phyloP scores from a whole-genome alignment of 2,888 invertebrate genomes.

The Dolichomitus sp. region DNA sequence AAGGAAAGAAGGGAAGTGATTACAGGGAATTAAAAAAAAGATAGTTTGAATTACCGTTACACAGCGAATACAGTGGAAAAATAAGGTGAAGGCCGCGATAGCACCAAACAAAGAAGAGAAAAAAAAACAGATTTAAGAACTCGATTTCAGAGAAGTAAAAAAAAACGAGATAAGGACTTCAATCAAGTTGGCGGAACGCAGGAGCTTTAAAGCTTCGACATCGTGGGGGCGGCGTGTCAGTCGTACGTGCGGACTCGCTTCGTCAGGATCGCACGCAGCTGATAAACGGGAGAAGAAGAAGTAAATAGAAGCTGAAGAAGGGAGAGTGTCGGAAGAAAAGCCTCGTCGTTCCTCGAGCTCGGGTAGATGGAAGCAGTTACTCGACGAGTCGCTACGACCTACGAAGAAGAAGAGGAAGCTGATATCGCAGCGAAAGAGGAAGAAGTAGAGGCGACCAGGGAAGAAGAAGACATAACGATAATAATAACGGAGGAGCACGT shows the following conservation, averaged over 20 bases:
- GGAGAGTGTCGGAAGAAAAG: conserved; percentile 9
- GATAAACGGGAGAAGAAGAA: not conserved
- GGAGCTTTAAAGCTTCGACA: conserved; percentile 50
- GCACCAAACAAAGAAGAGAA: not conserved
- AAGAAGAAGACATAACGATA: conserved; percentile 27
- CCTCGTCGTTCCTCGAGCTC: conserved; percentile 37
- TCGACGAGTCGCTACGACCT: conserved; percentile 37
- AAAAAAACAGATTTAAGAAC: not conserved
- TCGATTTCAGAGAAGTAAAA: not conserved
- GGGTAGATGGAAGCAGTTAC: conserved; percentile 63
- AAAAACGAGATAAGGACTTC: conserved; percentile 1
- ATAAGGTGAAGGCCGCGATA: not conserved
- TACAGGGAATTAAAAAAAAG: no score
- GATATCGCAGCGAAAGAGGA: not conserved
- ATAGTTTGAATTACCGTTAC: no score
- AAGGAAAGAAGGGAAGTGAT: no score
- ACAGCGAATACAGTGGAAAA: no score
- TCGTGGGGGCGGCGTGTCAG: conserved; percentile 21
- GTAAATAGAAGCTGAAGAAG: conserved; percentile 11
- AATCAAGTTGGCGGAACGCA: conserved; percentile 1
- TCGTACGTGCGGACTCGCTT: conserved; percentile 34
- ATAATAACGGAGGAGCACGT: conserved; percentile 36
- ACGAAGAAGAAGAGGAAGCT: conserved; percentile 35
- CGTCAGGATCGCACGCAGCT: conserved; percentile 4
- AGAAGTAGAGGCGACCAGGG: not conserved